Conservation (phyloP, 2,888 invertebrate species). For the Anticlea derivata region DNA sequence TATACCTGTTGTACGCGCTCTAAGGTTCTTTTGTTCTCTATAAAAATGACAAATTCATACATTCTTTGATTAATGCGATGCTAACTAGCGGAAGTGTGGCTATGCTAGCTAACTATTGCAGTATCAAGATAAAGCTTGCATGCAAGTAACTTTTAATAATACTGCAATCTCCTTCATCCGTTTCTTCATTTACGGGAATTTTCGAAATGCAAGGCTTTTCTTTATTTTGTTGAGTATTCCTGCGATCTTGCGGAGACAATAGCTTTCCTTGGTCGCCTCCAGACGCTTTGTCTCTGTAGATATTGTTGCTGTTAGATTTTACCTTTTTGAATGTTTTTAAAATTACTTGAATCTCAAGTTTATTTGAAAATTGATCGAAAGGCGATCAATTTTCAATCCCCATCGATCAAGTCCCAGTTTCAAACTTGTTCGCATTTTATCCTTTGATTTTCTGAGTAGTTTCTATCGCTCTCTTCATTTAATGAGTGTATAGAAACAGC, state of each 20-base stretch:
- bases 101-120: too few species aligned
- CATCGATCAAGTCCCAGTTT: too few species aligned
- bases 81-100: too few species aligned
- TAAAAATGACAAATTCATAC: too few species aligned
- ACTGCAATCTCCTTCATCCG: background rate
- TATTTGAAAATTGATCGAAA: conserved; percentile 1
- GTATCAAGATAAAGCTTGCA: too few species aligned
- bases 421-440: conserved; percentile 3
- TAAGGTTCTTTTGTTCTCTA: too few species aligned
- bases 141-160: too few species aligned
- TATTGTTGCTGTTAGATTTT: conserved; percentile 41
- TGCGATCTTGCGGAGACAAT: conserved; percentile 30
- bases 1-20: too few species aligned
- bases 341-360: conserved; percentile 34
- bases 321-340: conserved; percentile 38
- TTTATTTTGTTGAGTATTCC: conserved; percentile 40
- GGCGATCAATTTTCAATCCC: too few species aligned
- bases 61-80: too few species aligned
- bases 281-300: conserved; percentile 43
- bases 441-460: background rate
- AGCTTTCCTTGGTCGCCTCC: conserved; percentile 14
- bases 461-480: conserved; percentile 10
- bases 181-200: conserved; percentile 10
- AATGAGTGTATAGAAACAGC: conserved; percentile 9
- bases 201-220: conserved; percentile 34